Base-by-base conservation (phyloP, 2,797 vertebrate species). In the Argentina silus region DNA sequence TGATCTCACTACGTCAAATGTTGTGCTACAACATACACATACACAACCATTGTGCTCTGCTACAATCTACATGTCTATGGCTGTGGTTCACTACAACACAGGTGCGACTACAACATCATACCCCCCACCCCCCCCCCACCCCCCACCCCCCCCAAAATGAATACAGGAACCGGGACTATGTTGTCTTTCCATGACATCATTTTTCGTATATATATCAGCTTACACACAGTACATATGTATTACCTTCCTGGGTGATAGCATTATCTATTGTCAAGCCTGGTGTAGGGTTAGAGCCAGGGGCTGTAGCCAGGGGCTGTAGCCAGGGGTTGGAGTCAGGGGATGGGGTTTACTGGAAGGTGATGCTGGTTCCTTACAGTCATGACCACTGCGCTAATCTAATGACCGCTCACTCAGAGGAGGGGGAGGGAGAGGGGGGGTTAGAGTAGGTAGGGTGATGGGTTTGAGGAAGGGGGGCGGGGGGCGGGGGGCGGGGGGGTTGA, bases 301-400 rank as follows among this genome's bases (percentile, higher is more conserved):
- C 56, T 9, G 19, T 2, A 21, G 17, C 56, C 50, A 23, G 57
- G 69, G 78, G 74, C n/a, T n/a, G 19, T 2, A 21, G 17, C 56
- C 50, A 23, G 57, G 69, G 78, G 74, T 48, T 56, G 70, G 74
- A 82, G 27, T 80, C 83, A 69, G 0, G 88, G 81, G 85, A 92
- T 89, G 80, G 88, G 87, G 88, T 92, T 94, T 93, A 91, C 92
- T 85, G 90, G 91, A 93, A 94, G 91, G 91, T 90, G 90, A 90
- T 91, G 86, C 90, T 89, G 85, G 83, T 89, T 89, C 88, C 86
- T 92, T 86, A 89, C 86, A 83, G 91, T 90, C 92, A 92, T 90
- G 87, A 92, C 91, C 87, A 75, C 85, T 82, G 82, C 88, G 85
- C 87, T 94, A 93, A 94, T 93, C 91, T 93, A 94, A 94, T 94